Base-by-base conservation (phyloP, 2,888 invertebrate genomes). In the Xanthostigma xanthostigma region DNA sequence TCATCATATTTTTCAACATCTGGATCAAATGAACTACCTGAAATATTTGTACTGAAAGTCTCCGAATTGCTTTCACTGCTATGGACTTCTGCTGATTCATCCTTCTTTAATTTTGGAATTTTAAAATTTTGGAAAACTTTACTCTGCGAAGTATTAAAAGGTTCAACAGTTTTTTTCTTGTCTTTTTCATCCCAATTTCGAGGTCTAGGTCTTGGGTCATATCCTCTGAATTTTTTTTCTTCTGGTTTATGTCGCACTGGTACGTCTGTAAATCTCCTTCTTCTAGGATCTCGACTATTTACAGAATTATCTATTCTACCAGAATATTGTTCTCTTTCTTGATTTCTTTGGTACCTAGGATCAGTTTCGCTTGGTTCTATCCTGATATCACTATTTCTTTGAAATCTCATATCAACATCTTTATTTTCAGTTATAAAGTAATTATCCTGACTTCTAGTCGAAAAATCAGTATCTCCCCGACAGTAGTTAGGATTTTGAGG, bases 91-190 rank as follows among this genome's bases (percentile, higher is more conserved):
- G 36, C 36, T 11, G 38, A 44, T 45, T 44, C 63, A 3, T 60
- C 57, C n/a, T 64, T 64, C 49, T 67, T 68, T 41, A 67, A 63
- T 57, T 74, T 75, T 1, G 76, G 75, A 50, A 76, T 76, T 55
- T 70, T 71, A 51, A 73, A 76, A 17, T 65, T 69, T 50, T 74
- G 72, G 12, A 73, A 54, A 6, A 70, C 69, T 53, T 70, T 69
- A 2, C 69, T 70, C 51, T 68, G 67, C 3, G 69, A 68, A 9
- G 66, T 66, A 52, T 64, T 66, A 27, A 27, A 27, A 27, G 27
- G 27, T 2, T 63, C 60, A 44, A 65, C 60, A 1, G 62, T 60
- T 12, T 50, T 46, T 14, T 69, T 65, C 14, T 66, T 63, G 2
- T 60, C 60, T 33, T 57, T 60, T 9, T 62, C 60, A 9, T 60